A percentile compares a stretch with the other conserved stretches of the same genome.
phyloP scores from a whole-genome alignment of 1,140 invertebrate genomes.

The Zaprionus vittiger region DNA sequence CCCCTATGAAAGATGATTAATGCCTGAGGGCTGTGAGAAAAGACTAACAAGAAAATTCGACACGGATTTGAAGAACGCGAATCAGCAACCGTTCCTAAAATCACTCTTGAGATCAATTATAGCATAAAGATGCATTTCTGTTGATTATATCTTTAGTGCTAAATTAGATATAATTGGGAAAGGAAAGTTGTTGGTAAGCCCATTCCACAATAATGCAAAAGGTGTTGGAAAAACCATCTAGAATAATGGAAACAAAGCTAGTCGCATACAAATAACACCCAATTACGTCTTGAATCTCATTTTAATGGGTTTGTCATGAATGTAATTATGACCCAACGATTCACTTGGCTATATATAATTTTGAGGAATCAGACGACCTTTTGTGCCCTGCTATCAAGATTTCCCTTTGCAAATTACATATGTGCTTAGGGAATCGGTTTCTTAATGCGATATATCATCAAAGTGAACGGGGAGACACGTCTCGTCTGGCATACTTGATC shows the following conservation, averaged over 20 bases:
- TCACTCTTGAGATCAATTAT: not conserved
- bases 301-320: constrained; percentile 21
- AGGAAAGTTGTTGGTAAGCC: constrained; percentile 34
- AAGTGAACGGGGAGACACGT: not conserved
- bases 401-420: not conserved
- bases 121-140: not conserved
- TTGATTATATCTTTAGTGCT: constrained; percentile 6
- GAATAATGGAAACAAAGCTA: not conserved
- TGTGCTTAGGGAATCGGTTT: not conserved
- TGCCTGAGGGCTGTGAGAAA: not conserved
- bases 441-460: constrained; percentile 1
- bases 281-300: constrained; percentile 24
- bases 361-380: not conserved
- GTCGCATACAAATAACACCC: constrained; percentile 19
- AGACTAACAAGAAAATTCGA: not conserved
- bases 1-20: constrained; percentile 6
- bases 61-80: not conserved
- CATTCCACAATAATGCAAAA: constrained; percentile 15
- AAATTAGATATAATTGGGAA: constrained; percentile 5
- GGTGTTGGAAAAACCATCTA: constrained; percentile 33
- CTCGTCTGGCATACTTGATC: not conserved
- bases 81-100: not conserved
- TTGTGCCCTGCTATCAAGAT: not conserved
- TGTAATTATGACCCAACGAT: constrained; percentile 10
- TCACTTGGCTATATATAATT: not conserved